Percentiles rank a stretch among this genome's conserved stretches.
phyloP scores from a whole-genome alignment of 2,888 invertebrate species.

The Rugalucina vietnamica region DNA sequence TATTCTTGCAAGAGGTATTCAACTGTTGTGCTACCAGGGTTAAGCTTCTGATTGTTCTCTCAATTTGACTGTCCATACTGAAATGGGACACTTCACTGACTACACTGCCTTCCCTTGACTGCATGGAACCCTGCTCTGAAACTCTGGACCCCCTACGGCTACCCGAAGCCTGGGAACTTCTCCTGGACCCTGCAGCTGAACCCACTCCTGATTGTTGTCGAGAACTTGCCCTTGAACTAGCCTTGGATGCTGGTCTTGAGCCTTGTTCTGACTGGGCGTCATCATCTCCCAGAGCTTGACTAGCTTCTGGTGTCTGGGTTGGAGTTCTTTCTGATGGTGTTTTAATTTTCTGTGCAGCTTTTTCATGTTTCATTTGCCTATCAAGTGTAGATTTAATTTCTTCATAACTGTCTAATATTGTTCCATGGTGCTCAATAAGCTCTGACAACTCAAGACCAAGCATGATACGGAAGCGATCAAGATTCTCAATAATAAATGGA shows the following conservation, averaged over 20 bases:
- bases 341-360: slow-evolving; percentile 31
- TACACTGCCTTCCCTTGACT: slow-evolving; percentile 51
- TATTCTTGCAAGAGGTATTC: slow-evolving; percentile 80
- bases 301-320: slow-evolving; percentile 39
- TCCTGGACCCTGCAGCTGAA: background rate
- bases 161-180: slow-evolving; percentile 12
- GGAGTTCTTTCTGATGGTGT: background rate
- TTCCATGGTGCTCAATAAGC: slow-evolving; percentile 77
- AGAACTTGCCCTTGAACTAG: background rate
- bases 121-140: slow-evolving; percentile 8
- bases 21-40: slow-evolving; percentile 79
- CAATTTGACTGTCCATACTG: slow-evolving; percentile 73
- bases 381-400: slow-evolving; percentile 76
- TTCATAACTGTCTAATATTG: slow-evolving; percentile 76
- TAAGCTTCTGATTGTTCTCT: slow-evolving; percentile 76
- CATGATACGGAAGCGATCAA: slow-evolving; percentile 78
- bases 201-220: background rate
- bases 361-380: slow-evolving; percentile 62
- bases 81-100: slow-evolving; percentile 54
- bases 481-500: slow-evolving; percentile 79
- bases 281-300: slow-evolving; percentile 52
- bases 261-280: slow-evolving; percentile 27
- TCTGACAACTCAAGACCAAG: slow-evolving; percentile 79
- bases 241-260: slow-evolving; percentile 18
- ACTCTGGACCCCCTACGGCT: background rate